Conservation (phyloP, 1,140 invertebrate species). For the Branchinecta lindahli region DNA sequence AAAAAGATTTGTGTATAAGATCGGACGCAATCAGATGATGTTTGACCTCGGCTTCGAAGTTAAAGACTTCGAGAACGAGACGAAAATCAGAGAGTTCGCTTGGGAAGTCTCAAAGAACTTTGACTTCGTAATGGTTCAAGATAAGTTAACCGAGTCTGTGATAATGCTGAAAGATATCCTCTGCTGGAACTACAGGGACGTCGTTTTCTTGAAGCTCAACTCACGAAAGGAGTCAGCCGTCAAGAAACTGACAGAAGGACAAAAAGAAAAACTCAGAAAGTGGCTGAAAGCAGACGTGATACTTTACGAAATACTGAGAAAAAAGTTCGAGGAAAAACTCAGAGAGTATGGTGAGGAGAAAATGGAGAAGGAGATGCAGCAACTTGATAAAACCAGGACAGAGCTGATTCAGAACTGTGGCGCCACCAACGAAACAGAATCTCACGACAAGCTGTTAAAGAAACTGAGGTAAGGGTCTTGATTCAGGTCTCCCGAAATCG, state of each 20-base stretch:
- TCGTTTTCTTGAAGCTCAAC: constrained; percentile 32
- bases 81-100: constrained; percentile 24
- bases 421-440: too few species aligned
- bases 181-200: constrained; percentile 35
- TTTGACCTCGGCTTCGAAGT: not conserved
- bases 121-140: constrained; percentile 37
- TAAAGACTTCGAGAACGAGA: constrained; percentile 23
- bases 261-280: constrained; percentile 8
- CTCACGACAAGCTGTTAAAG: too few species aligned
- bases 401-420: too few species aligned
- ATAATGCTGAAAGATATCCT: constrained; percentile 35
- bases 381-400: not conserved
- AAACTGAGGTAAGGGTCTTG: too few species aligned
- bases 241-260: constrained; percentile 1
- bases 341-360: not conserved
- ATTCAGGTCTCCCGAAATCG: too few species aligned
- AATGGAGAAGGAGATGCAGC: not conserved
- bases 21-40: not conserved
- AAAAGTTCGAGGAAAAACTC: not conserved
- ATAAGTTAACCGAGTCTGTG: constrained; percentile 39
- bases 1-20: not conserved
- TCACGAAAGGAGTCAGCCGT: constrained; percentile 21
- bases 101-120: constrained; percentile 32
- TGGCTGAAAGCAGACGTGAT: constrained; percentile 15
- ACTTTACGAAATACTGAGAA: constrained; percentile 13